Percentiles rank a stretch among this genome's conserved stretches.
Conservation (phyloP, 2,888 invertebrate genomes). For the Dysmachus trigonus region DNA sequence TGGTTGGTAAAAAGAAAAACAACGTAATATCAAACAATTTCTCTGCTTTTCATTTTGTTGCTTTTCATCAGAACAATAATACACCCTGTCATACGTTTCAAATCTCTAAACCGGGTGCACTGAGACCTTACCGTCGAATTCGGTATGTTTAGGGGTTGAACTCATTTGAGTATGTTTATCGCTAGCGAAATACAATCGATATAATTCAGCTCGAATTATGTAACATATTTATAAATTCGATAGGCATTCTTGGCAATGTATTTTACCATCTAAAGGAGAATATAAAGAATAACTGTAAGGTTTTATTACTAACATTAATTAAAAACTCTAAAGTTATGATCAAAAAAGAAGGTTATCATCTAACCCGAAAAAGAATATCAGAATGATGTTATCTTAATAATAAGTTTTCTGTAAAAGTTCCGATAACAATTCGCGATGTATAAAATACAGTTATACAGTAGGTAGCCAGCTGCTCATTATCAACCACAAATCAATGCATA, state of each 20-base stretch:
- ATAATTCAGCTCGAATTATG: not conserved
- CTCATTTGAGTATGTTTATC: not conserved
- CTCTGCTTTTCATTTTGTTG: too few relatives aligned
- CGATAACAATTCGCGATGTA: not conserved
- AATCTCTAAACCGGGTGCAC: too few relatives aligned
- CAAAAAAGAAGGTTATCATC: not conserved
- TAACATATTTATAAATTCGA: not conserved
- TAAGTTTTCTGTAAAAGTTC: not conserved
- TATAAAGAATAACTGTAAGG: too few relatives aligned
- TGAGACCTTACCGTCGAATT: not conserved
- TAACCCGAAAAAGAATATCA: not conserved
- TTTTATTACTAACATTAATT: not conserved
- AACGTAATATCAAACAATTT: not conserved
- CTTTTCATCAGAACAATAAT: too few relatives aligned
- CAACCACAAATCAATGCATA: slow-evolving; percentile 9
- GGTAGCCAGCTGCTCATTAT: slow-evolving; percentile 3
- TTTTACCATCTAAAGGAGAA: not conserved
- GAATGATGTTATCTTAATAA: not conserved
- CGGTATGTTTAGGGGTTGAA: too few relatives aligned
- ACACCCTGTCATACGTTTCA: too few relatives aligned
- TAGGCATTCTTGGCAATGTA: not conserved
- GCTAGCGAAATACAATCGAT: not conserved
- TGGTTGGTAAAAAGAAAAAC: not conserved
- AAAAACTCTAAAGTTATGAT: not conserved
- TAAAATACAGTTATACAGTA: slow-evolving; percentile 5